Base-by-base conservation (phyloP, 2,797 vertebrate genomes). In the Sebastolobus alascanus region DNA sequence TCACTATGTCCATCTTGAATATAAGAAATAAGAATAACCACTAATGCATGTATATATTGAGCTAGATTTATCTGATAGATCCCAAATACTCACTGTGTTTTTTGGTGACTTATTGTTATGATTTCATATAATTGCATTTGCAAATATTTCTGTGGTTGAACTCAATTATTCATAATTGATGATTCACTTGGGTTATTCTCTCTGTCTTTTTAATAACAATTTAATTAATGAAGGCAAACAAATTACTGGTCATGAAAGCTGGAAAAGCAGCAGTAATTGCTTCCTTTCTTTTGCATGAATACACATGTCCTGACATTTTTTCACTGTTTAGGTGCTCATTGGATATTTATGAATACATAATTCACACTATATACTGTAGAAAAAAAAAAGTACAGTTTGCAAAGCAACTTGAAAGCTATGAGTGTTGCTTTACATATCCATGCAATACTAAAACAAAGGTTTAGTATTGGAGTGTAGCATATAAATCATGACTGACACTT, bases 201-300 rank as follows among this genome's bases (percentile, higher is more conserved):
- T 64, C 9, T 6, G 1, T 35, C 8, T 58, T 58, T 75, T 59
- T 5, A 43, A 63, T 16, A 56, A 40, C 2, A 46, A 6, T 56
- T 77, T 5, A 37, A 31, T 52, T 68, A 27, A 38, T 68, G 35
- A 18, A 29, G 8, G 33, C 16, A 33, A 63, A 37, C 33, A 43
- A 46, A 40, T 63, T 8, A 68, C 2, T 11, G 46, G 1, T 69
- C 25, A 55, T 38, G 2, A 27, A 56, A 50, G 43, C 2, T 58
- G 22, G 7, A 63, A 70, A 82, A 54, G 20, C 10, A 58, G 14
- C 40, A 69, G 10, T 60, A 33, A 67, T 58, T 63, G 4, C 63
- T 12, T 52, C 16, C 16, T 69, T 73, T 73, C 38, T 54, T 46
- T 73, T 58, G 12, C 2, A 18, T 35, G 14, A 16, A 40, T 33